Conservation (phyloP, 2,888 invertebrate species). For the Spicauda simplicius region DNA sequence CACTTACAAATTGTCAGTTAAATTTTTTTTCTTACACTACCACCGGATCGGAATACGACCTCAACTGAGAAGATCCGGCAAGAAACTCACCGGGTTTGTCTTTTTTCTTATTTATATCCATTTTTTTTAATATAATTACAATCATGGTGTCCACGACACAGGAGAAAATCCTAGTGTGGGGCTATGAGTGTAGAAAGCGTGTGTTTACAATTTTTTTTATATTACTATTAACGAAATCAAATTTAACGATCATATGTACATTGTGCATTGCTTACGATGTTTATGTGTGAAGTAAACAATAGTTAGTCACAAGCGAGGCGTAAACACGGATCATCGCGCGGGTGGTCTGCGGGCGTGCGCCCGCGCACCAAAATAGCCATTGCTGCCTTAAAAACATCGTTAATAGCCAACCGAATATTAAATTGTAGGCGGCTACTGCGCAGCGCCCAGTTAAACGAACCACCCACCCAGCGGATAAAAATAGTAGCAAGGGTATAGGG, state of each 20-base stretch:
- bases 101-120: too few species aligned
- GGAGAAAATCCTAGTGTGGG: too few species aligned
- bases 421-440: constrained; percentile 77
- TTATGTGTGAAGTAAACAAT: constrained; percentile 60
- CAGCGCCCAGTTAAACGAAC: constrained; percentile 67
- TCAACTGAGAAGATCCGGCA: too few species aligned
- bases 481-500: constrained; percentile 51
- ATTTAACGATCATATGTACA: constrained; percentile 16
- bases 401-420: constrained; percentile 75
- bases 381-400: constrained; percentile 78
- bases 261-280: constrained; percentile 38
- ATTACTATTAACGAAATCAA: constrained; percentile 7
- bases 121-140: too few species aligned
- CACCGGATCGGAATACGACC: too few species aligned
- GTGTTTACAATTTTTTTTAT: too few species aligned
- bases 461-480: constrained; percentile 75
- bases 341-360: constrained; percentile 73
- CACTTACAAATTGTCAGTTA: too few species aligned
- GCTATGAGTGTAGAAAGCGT: too few species aligned
- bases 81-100: too few species aligned
- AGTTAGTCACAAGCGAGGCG: constrained; percentile 39
- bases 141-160: too few species aligned
- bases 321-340: constrained; percentile 49
- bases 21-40: too few species aligned
- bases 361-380: constrained; percentile 71